Base-by-base conservation (phyloP, 2,797 vertebrate species). In the Takifugu rubripes region DNA sequence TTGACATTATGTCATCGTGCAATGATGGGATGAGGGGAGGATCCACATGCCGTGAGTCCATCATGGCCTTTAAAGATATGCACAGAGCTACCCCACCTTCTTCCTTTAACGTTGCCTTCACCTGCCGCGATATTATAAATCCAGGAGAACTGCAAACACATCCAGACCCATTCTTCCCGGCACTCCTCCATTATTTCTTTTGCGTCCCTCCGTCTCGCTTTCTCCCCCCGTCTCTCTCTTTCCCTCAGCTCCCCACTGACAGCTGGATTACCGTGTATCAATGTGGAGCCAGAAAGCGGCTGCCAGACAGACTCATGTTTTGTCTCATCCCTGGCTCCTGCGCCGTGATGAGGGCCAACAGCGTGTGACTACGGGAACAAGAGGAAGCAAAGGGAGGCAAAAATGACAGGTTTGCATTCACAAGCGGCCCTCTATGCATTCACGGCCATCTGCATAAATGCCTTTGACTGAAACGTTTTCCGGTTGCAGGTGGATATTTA, bases 291-390 rank as follows among this genome's bases (percentile, higher is more conserved):
- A 87, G 78, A 69, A 69, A 77, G 66, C 58, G 65, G 58, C 79
- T 85, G 86, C 77, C 84, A 83, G 77, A 86, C 78, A 75, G 80
- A 84, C 83, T 85, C 72, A 78, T 79, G 81, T 85, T 83, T 84
- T 75, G 84, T 85, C 72, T 83, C 75, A 75, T 86, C 70, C 62
- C 64, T 74, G 80, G 78, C 78, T 71, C 25, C 70, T 49, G 74
- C 69, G 49, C 68, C 29, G 66, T 64, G 66, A 77, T 69, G 75
- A 77, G 57, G 70, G 57, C 78, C 79, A 82, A 60, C 66, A 64
- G 64, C 33, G 46, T 56, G 58, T 78, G 77, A 77, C 82, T 80
- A 56, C 63, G 72, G 68, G 56, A 75, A 74, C 70, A 71, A 72
- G 56, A 50, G 59, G 54, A 57, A 25, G 31, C 2, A 21, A 57